Base-by-base conservation (phyloP, 1,140 invertebrate species). In the Sycophaga agraensis region DNA sequence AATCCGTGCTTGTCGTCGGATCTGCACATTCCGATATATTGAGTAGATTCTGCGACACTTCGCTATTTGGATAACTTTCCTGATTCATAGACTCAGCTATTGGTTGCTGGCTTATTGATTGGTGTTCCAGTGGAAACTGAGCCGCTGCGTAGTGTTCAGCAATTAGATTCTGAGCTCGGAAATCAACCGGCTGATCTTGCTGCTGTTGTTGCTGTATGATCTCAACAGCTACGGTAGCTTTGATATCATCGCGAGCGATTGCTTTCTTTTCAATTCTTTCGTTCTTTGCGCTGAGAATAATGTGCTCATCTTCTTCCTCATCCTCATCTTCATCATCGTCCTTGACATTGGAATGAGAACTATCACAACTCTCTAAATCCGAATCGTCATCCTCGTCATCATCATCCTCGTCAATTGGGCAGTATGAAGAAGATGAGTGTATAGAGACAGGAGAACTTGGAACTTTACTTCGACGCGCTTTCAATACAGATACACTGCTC, bases 1-100 rank as follows among this genome's bases (percentile, higher is more conserved):
- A 72, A 16, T 79, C 74, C 4, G 69, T 66, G 53, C 73, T 79
- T 0, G 70, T 74, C 8, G 72, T 70, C 0, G 75, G 70, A 49
- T 75, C 71, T 0, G 63, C 68, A 12, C 71, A 69, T 54, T 79
- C 77, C 1, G 74, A 65, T 24, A 76, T 45, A 59, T 78, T 77
- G 48, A 76, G 46, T 14, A 73, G 59, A 63, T 72, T 78, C 42
- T 77, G 69, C 11, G 68, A 68, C 9, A 50, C 57, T 2, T 67
- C 66, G 6, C n/a, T 64, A 19, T 64, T 64, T 17, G 66, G 66
- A 63, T 75, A 77, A 28, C 57, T 61, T 35, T 76, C 74, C 4
- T 73, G 69, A 8, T 70, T 69, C 6, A 68, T 68, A 9, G 68
- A 50, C 4, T 53, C 37, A 1, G 57, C 17, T 7, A 26, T 17